phyloP scores from a whole-genome alignment of 2,113 vertebrate species.

The Sapajus apella region DNA sequence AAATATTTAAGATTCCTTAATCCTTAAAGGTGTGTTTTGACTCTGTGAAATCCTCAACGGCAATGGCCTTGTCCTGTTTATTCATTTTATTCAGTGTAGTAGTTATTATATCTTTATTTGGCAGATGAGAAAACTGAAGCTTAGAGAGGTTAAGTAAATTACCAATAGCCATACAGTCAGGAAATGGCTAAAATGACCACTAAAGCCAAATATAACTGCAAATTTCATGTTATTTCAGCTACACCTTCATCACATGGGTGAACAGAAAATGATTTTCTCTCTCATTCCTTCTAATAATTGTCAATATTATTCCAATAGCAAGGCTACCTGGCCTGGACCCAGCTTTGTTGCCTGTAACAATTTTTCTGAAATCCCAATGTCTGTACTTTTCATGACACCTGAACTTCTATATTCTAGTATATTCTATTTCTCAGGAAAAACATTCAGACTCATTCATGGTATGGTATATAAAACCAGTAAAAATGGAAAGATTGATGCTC shows the following conservation, averaged over 20 bases:
- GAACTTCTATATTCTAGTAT: not conserved
- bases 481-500: not conserved
- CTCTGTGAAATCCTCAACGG: not conserved
- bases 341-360: not conserved
- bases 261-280: not conserved
- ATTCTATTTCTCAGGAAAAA: not conserved
- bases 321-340: not conserved
- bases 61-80: not conserved
- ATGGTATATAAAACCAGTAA: not conserved
- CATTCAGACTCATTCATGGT: not conserved
- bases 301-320: not conserved
- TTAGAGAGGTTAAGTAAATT: not conserved
- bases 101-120: not conserved
- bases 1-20: not conserved
- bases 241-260: not conserved
- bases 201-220: not conserved
- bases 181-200: not conserved
- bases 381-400: not conserved
- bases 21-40: slow-evolving; percentile 6
- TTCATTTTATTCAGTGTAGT: not conserved
- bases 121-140: not conserved
- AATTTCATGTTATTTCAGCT: not conserved
- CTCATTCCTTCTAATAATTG: not conserved
- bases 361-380: not conserved
- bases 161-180: not conserved